These are phyloP conservation scores for Campoletis raptor DNA, from an alignment of 2,888 invertebrate species.

Conservation along the genomic window DNA sequence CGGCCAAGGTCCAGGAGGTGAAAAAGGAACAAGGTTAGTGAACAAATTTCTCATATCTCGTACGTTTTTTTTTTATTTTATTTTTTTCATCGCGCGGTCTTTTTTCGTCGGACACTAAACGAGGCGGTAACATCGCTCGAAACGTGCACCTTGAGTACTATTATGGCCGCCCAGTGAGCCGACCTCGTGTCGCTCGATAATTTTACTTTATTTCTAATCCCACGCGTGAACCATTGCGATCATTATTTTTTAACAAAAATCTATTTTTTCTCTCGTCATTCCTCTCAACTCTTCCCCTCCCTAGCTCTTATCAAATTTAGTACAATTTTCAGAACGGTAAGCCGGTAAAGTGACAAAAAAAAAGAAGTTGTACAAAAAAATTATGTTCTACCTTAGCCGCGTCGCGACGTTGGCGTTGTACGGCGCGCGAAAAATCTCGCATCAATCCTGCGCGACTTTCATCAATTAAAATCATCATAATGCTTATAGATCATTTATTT, in stretches of 20 bases:
- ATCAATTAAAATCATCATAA: conserved; percentile 1
- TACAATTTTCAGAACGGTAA: conserved; percentile 7
- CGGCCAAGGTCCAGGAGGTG: conserved; percentile 79
- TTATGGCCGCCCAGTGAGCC: conserved; percentile 77
- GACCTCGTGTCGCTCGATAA: conserved; percentile 74
- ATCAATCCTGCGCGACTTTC: neutral
- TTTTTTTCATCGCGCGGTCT: conserved; percentile 30
- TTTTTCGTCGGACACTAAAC: conserved; percentile 26
- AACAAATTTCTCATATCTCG: conserved; percentile 30
- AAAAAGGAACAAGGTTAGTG: conserved; percentile 84
- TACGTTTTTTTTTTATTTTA: conserved; percentile 38
- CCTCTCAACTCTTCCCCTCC: neutral
- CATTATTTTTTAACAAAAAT: conserved; percentile 14
- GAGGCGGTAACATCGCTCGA: conserved; percentile 72
- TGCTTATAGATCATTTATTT: conserved; percentile 15
- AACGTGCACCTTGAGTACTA: conserved; percentile 67
- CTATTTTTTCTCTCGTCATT: conserved; percentile 7
- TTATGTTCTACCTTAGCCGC: conserved; percentile 4
- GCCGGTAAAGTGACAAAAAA: conserved; percentile 22
- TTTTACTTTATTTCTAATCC: conserved; percentile 32
- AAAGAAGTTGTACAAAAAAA: conserved; percentile 18
- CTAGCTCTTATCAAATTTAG: neutral
- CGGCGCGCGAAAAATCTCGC: conserved; percentile 26
- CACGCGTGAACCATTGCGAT: neutral
- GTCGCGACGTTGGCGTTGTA: conserved; percentile 18